These are phyloP conservation scores for Luperina nickerlii DNA, from an alignment of 2,888 invertebrate species.

Conservation along the genomic window DNA sequence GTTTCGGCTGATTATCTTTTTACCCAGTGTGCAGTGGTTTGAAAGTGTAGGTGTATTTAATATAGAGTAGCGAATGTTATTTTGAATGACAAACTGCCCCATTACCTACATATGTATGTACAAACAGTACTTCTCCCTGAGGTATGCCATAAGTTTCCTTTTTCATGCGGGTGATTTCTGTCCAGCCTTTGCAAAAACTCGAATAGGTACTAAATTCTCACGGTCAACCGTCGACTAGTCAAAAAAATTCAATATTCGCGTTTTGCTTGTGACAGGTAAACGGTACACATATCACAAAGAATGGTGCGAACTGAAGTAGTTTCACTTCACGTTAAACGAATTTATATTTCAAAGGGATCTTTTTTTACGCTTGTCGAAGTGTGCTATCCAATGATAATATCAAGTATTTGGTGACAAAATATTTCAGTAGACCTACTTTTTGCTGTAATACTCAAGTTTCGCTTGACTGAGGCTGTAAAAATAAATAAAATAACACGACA, in stretches of 20 bases:
- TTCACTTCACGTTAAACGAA: not conserved
- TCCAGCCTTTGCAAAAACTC: conserved; percentile 11
- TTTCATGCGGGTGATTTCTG: not conserved
- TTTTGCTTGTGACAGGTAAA: not conserved
- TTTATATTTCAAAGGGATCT: conserved; percentile 12
- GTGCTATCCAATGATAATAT: not conserved
- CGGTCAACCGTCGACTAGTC: not conserved
- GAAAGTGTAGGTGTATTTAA: not conserved
- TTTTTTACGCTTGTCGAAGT: not conserved
- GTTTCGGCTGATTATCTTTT: not conserved
- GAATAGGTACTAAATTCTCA: not conserved
- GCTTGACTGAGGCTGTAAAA: conserved; percentile 16
- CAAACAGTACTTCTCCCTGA: no score
- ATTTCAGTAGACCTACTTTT: not conserved
- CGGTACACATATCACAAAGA: conserved; percentile 20
- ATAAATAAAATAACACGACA: conserved; percentile 34
- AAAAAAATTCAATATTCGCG: conserved; percentile 3
- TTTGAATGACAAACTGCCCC: not conserved
- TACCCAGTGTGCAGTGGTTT: not conserved
- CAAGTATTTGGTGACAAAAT: conserved; percentile 3
- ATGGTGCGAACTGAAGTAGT: not conserved
- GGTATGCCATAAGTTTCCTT: not conserved
- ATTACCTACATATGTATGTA: not conserved
- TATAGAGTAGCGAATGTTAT: not conserved
- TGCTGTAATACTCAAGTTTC: not conserved